These are phyloP conservation scores for Brachylomia viminalis DNA, from an alignment of 2,888 invertebrate genomes.

Conservation along the genomic window DNA sequence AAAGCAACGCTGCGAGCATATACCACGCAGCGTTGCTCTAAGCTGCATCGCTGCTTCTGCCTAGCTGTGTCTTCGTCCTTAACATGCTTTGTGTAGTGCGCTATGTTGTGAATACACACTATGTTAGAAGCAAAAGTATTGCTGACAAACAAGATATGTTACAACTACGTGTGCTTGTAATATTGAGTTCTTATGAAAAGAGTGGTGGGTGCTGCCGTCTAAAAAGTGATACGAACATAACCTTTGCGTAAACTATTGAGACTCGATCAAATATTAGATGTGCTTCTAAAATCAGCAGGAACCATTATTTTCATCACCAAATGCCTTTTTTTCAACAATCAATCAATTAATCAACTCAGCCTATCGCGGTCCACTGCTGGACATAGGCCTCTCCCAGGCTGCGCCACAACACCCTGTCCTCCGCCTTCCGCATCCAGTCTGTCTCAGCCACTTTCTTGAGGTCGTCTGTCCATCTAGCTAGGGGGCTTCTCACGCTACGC, in stretches of 20 bases:
- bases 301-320: neutral
- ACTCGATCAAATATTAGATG: neutral
- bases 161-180: neutral
- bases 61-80: neutral
- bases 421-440: too few species aligned
- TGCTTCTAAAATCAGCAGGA: neutral
- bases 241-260: neutral
- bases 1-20: neutral
- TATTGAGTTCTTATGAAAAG: neutral
- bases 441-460: too few species aligned
- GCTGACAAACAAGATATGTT: neutral
- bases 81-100: constrained; percentile 60
- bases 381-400: too few species aligned
- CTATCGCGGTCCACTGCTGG: too few species aligned
- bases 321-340: neutral
- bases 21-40: neutral
- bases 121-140: neutral
- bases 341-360: too few species aligned
- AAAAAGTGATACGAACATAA: neutral
- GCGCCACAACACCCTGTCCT: too few species aligned
- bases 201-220: neutral
- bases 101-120: neutral
- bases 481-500: too few species aligned
- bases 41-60: neutral
- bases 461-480: too few species aligned